These are phyloP conservation scores for Campoletis sonorensis DNA, from an alignment of 1,140 invertebrate species.

Conservation along the genomic window DNA sequence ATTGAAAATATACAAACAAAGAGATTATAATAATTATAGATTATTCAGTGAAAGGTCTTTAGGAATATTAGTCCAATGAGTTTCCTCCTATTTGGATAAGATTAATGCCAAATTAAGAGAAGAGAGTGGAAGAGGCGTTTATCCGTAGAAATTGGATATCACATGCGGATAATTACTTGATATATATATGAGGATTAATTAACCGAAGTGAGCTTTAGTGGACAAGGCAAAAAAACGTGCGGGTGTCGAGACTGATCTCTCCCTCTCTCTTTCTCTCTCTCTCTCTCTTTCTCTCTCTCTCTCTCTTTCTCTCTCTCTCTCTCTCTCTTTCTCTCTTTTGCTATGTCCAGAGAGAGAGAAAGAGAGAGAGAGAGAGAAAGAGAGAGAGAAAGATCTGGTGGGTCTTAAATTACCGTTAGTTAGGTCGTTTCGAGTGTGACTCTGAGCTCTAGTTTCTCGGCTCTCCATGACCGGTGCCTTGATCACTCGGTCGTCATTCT, in stretches of 20 bases:
- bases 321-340: too few relatives aligned
- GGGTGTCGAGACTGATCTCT: too few relatives aligned
- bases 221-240: neutral
- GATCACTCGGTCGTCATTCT: conserved; percentile 81
- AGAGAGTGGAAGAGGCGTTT: neutral
- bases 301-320: neutral
- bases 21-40: conserved; percentile 3
- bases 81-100: too few relatives aligned
- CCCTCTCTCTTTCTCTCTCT: too few relatives aligned
- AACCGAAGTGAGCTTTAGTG: conserved; percentile 48
- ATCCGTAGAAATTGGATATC: neutral
- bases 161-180: conserved; percentile 6
- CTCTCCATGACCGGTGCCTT: conserved; percentile 82
- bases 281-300: neutral
- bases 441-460: conserved; percentile 77
- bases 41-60: neutral
- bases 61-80: too few relatives aligned
- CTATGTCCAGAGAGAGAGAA: too few relatives aligned
- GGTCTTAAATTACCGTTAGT: conserved; percentile 57
- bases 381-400: neutral
- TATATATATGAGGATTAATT: conserved; percentile 42
- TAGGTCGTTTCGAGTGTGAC: conserved; percentile 63
- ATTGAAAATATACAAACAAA: conserved; percentile 42
- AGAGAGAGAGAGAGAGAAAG: too few relatives aligned
- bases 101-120: neutral